Evolutionary conservation across 1,140 invertebrate species (phyloP), one percentile per base, ranked within the genome.

Genomic region (Drosophila subobscura): DNA sequence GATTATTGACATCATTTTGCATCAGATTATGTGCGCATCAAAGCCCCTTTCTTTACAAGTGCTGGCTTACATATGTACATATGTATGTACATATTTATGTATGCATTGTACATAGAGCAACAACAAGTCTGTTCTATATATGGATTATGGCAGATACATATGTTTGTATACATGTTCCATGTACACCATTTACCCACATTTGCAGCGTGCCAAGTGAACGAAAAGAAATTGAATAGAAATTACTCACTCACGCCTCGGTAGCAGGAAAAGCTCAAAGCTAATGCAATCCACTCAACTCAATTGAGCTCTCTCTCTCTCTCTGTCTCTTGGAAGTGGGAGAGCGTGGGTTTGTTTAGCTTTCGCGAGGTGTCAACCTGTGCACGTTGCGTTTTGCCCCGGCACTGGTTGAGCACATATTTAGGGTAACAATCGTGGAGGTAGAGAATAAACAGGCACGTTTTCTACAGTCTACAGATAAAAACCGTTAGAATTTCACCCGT

Each of bases 111-210:
- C 33, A 37, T 37, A 37, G 33, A 37, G 67, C 79, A 84, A 84
- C 80, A 84, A 84, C 81, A 84, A 84, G 80, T 86, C 80, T 73
- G 71, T 29, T 79, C 77, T 58, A 79, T 75, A 77, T 77, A 70
- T 37, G 33, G 33, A 37, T 37, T 3, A 10, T 4, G 10, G 10
- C 40, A 70, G 53, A 57, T 50, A 70, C 40, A 66, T 41, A 55
- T 41, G 52, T 41, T 73, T 41, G 45, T 29, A 77, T 42, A 49
- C 42, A 63, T 29, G 54, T 55, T 50, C 8, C 47, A 42, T 44
- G 29, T 53, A 53, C 37, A 67, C 81, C 81, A 71, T 64, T 86
- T 74, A 86, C 81, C 81, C 80, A 86, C 83, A 88, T 86, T 88
- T 53, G 45, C 58, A 74, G 86, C 63, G 68, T 76, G 80, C 72